These are phyloP conservation scores for Isotomurus palustris DNA, from an alignment of 2,888 invertebrate species.

Conservation along the genomic window DNA sequence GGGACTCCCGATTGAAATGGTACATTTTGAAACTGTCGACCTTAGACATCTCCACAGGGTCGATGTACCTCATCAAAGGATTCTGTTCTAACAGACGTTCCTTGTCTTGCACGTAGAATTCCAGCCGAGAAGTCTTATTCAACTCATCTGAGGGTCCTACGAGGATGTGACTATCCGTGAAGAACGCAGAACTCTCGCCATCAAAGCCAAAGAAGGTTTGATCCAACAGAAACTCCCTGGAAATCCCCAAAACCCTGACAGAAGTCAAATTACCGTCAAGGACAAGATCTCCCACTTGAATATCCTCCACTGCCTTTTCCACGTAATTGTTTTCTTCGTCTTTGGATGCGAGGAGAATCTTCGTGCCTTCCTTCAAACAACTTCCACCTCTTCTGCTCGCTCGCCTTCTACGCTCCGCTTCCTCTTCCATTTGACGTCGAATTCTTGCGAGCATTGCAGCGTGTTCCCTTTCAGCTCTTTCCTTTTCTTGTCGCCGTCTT, in stretches of 20 bases:
- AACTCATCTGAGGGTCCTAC: too few relatives aligned
- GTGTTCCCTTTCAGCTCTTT: too few relatives aligned
- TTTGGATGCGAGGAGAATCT: constrained; percentile 19
- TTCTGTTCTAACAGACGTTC: constrained; percentile 2
- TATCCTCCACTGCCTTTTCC: constrained; percentile 16
- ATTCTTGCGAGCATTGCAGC: too few relatives aligned
- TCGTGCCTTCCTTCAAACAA: constrained; percentile 28
- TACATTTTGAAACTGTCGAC: too few relatives aligned
- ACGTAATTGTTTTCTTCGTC: too few relatives aligned
- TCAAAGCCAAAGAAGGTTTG: constrained; percentile 27
- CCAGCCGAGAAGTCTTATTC: too few relatives aligned
- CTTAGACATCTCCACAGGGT: too few relatives aligned
- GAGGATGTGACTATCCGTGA: constrained; percentile 26
- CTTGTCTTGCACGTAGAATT: constrained; percentile 6
- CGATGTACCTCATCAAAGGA: constrained; percentile 23
- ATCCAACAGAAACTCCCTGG: constrained; percentile 13
- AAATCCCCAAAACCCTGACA: constrained; percentile 13
- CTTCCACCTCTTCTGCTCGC: too few relatives aligned
- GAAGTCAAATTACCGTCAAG: constrained; percentile 22
- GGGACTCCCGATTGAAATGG: too few relatives aligned
- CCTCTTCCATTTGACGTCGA: too few relatives aligned
- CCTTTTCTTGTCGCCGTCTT: too few relatives aligned
- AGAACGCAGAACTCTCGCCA: constrained; percentile 6
- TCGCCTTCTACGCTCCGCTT: too few relatives aligned
- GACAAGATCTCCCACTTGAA: constrained; percentile 25